phyloP scores from a whole-genome alignment of 2,888 invertebrate species.

The Zhuqinia jingwanae region DNA sequence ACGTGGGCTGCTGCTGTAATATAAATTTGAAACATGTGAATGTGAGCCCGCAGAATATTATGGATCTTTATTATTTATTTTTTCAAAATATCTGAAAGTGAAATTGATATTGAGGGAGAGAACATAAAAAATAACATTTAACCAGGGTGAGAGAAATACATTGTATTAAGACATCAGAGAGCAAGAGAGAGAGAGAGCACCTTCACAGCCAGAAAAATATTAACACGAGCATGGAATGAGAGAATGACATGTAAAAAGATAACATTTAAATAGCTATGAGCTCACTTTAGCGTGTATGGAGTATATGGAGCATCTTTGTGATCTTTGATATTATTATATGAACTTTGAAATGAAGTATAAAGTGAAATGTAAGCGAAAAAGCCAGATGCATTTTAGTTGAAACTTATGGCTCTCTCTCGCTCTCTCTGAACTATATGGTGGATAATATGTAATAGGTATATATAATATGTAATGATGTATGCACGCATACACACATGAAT shows the following conservation, averaged over 20 bases:
- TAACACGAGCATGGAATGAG: conserved; percentile 18
- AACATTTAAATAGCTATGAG: neutral
- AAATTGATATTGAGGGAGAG: neutral
- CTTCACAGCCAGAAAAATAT: neutral
- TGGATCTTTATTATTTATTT: neutral
- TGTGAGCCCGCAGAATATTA: neutral
- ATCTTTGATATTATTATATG: conserved; percentile 3
- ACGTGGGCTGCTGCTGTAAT: neutral
- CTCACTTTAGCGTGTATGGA: too few species aligned
- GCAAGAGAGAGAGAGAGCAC: neutral
- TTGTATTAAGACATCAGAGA: neutral
- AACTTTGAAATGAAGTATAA: neutral
- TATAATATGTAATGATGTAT: too few species aligned
- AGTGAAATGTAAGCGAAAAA: neutral
- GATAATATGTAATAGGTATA: too few species aligned
- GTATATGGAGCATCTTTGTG: conserved; percentile 3
- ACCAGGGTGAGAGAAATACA: neutral
- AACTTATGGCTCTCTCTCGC: neutral
- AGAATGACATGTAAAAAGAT: conserved; percentile 19
- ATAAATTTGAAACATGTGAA: neutral
- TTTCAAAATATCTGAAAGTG: neutral
- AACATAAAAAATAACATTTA: neutral
- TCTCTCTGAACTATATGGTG: too few species aligned
- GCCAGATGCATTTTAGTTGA: conserved; percentile 8
- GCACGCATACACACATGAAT: neutral